A percentile compares a stretch with the other conserved stretches of the same genome.
phyloP scores from a whole-genome alignment of 2,113 vertebrate species.

The Caranx ignobilis region DNA sequence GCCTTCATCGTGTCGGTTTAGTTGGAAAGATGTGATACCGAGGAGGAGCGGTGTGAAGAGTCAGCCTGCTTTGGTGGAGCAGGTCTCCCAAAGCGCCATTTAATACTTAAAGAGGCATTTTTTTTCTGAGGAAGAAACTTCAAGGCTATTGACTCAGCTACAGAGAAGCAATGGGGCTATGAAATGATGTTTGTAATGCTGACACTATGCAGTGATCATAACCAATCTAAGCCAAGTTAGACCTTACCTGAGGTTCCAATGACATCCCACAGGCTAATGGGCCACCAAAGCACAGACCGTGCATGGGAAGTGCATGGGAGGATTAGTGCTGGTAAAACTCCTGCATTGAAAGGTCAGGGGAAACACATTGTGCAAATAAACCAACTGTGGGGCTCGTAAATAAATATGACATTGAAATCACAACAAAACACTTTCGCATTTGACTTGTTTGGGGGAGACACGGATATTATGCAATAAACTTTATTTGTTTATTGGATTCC shows the following conservation, averaged over 20 bases:
- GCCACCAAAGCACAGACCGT: background rate
- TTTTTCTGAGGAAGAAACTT: background rate
- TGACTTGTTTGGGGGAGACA: background rate
- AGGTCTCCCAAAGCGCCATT: background rate
- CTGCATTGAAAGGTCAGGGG: conserved; percentile 5
- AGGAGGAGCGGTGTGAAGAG: background rate
- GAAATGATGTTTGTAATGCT: background rate
- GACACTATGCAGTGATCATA: background rate
- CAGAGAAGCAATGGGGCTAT: background rate
- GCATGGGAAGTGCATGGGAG: conserved; percentile 22
- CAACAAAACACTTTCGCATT: background rate
- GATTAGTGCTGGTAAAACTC: background rate
- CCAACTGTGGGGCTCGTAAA: background rate
- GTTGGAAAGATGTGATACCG: conserved; percentile 1
- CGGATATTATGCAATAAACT: background rate
- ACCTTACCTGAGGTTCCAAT: background rate
- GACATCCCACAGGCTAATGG: background rate
- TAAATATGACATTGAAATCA: background rate
- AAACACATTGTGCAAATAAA: background rate
- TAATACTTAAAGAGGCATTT: background rate
- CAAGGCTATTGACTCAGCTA: background rate
- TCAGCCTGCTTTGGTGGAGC: background rate
- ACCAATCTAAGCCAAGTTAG: background rate
- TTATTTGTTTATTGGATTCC: conserved; percentile 38
- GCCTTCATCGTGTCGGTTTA: conserved; percentile 74